Evolutionary conservation across 2,113 vertebrate species (phyloP).

Genomic region (Phainopepla nitens): DNA sequence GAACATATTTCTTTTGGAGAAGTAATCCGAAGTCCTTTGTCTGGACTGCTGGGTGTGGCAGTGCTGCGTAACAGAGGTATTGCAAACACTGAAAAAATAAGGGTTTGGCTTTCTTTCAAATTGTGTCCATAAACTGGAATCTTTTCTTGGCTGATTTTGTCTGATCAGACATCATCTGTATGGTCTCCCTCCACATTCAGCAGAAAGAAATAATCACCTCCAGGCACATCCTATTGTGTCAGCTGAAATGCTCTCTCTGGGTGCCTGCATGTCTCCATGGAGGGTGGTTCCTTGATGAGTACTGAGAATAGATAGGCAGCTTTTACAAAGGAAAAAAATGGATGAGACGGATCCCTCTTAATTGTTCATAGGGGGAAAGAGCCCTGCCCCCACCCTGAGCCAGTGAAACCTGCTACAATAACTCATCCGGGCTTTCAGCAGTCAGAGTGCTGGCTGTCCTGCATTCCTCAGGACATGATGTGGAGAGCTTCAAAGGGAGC

Average conservation of each 20-base stretch:
- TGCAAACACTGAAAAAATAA: not conserved
- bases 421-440: constrained; percentile 41
- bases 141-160: not conserved
- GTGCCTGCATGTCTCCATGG: not conserved
- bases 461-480: constrained; percentile 45
- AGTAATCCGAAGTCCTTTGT: not conserved
- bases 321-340: not conserved
- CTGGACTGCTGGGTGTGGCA: not conserved
- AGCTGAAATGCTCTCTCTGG: not conserved
- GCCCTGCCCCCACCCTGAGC: not conserved
- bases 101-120: not conserved
- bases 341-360: not conserved
- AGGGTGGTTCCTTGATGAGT: not conserved
- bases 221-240: not conserved
- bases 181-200: not conserved
- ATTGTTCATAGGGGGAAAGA: not conserved
- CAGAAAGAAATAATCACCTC: constrained; percentile 10
- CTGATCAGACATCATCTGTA: constrained; percentile 12
- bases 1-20: not conserved
- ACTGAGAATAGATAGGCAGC: not conserved
- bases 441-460: not conserved
- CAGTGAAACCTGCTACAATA: constrained; percentile 30
- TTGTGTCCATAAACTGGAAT: not conserved
- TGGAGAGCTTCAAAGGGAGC: constrained; percentile 68
- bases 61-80: not conserved